Percentiles rank a stretch among this genome's conserved stretches.
These are phyloP conservation scores for Diogma glabrata DNA, from an alignment of 2,888 invertebrate species.

Conservation along the genomic window DNA sequence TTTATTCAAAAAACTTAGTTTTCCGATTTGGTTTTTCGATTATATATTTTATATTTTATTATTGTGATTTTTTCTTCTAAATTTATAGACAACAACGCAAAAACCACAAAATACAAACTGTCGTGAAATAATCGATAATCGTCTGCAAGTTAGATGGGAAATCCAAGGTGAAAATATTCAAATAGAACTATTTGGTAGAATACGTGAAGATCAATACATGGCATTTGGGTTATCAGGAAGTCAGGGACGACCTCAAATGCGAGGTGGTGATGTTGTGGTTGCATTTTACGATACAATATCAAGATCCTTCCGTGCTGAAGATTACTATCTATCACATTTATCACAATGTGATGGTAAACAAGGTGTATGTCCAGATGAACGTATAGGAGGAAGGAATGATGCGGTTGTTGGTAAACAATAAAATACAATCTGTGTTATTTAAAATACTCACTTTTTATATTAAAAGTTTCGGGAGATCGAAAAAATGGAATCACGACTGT, in stretches of 20 bases:
- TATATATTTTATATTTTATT: too few species aligned
- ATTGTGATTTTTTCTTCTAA: slow-evolving; percentile 18
- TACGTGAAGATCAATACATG: slow-evolving; percentile 75
- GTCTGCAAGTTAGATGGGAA: slow-evolving; percentile 81
- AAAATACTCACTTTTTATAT: background rate
- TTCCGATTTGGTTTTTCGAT: too few species aligned
- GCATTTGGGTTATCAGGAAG: slow-evolving; percentile 77
- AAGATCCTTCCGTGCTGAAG: slow-evolving; percentile 58
- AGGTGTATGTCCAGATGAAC: slow-evolving; percentile 77
- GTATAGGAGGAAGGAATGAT: slow-evolving; percentile 70
- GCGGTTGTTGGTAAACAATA: slow-evolving; percentile 44
- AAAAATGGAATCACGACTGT: slow-evolving; percentile 71
- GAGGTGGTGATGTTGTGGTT: slow-evolving; percentile 74
- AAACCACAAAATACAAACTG: slow-evolving; percentile 63
- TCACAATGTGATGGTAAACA: slow-evolving; percentile 71
- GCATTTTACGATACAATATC: slow-evolving; percentile 54
- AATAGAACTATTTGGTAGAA: slow-evolving; percentile 65
- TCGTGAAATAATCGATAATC: slow-evolving; percentile 69
- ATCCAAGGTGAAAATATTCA: slow-evolving; percentile 62
- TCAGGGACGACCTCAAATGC: slow-evolving; percentile 61
- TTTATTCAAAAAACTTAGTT: too few species aligned
- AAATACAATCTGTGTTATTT: background rate
- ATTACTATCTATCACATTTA: slow-evolving; percentile 72
- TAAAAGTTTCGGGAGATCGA: slow-evolving; percentile 55
- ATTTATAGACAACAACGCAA: slow-evolving; percentile 66